phyloP scores from a whole-genome alignment of 2,888 invertebrate genomes.

The Cyclophora albipunctata region DNA sequence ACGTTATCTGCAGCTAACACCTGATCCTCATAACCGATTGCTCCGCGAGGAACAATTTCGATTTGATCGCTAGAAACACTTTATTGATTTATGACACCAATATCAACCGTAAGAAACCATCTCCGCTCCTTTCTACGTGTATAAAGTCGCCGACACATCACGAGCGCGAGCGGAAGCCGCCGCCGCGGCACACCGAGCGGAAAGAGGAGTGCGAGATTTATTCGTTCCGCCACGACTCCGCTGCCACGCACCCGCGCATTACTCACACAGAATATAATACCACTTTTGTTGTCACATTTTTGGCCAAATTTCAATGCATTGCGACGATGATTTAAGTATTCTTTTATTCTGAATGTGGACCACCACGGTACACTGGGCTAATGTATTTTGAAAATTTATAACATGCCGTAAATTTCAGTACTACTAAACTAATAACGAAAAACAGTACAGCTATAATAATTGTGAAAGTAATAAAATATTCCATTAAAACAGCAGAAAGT shows the following conservation, averaged over 20 bases:
- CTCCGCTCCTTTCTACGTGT: no score
- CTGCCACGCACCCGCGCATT: slow-evolving; percentile 12
- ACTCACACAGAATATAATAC: slow-evolving; percentile 20
- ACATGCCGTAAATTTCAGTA: no score
- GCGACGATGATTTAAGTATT: no score
- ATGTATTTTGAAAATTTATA: not conserved
- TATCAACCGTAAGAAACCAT: no score
- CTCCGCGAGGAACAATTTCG: no score
- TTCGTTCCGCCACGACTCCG: slow-evolving; percentile 16
- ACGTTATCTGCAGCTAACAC: no score
- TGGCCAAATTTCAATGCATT: not conserved
- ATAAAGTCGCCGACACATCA: not conserved
- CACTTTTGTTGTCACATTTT: slow-evolving; percentile 13
- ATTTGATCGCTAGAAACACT: no score
- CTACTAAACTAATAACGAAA: no score
- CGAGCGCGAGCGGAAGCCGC: slow-evolving; percentile 9
- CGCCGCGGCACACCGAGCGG: slow-evolving; percentile 8
- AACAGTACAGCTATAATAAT: no score
- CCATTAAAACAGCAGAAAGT: no score
- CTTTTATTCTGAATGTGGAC: not conserved
- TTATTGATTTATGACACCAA: slow-evolving; percentile 10
- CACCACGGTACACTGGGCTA: not conserved
- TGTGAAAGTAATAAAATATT: no score
- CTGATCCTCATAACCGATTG: no score
- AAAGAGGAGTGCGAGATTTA: slow-evolving; percentile 20